phyloP scores from a whole-genome alignment of 2,888 invertebrate species.

The Lasius fuliginosus region DNA sequence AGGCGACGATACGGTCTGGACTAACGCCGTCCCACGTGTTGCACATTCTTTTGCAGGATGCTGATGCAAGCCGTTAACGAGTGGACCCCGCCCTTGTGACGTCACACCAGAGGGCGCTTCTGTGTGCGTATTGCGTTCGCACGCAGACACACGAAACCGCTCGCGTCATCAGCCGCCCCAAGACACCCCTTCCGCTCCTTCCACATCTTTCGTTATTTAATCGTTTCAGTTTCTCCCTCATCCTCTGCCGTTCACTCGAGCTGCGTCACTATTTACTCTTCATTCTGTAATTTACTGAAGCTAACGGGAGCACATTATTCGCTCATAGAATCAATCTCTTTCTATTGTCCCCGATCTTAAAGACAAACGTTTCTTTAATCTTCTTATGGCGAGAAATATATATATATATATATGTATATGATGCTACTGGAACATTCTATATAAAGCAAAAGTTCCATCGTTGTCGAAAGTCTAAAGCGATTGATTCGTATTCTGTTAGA shows the following conservation, averaged over 20 bases:
- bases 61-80: conserved; percentile 78
- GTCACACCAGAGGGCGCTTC: conserved; percentile 77
- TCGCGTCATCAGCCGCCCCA: background rate
- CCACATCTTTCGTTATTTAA: conserved; percentile 31
- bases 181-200: conserved; percentile 4
- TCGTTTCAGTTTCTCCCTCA: background rate
- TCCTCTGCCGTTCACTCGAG: background rate
- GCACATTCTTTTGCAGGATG: conserved; percentile 76
- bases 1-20: conserved; percentile 8
- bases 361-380: conserved; percentile 2
- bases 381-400: background rate
- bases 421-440: background rate
- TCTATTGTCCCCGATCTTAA: background rate
- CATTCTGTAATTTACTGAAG: background rate
- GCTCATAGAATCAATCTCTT: background rate
- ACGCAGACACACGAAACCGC: conserved; percentile 51
- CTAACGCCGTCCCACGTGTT: conserved; percentile 83
- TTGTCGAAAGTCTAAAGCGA: conserved; percentile 5
- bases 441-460: background rate
- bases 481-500: background rate
- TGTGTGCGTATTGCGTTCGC: conserved; percentile 72
- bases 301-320: conserved; percentile 8
- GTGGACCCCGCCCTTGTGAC: conserved; percentile 85
- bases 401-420: background rate
- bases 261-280: conserved; percentile 13